Percentiles rank a stretch among this genome's conserved stretches.
Evolutionary conservation across 2,888 invertebrate genomes (phyloP).

Genomic region (Tetramorium bicarinatum): DNA sequence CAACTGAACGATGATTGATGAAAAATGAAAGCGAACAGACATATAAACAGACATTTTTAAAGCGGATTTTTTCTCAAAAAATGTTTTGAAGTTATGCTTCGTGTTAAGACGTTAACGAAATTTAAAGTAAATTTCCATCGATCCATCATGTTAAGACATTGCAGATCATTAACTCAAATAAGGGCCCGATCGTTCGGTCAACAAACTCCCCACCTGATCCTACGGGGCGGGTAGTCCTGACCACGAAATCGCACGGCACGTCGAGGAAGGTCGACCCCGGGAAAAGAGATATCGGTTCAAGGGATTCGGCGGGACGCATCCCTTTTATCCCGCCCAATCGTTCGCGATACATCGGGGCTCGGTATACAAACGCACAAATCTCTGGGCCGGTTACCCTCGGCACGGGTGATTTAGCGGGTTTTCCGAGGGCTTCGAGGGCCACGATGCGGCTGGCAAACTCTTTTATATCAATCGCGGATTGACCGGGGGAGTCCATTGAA

Average conservation of each 20-base stretch:
- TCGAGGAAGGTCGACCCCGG: slow-evolving; percentile 59
- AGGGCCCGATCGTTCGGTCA: slow-evolving; percentile 50
- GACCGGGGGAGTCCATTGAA: slow-evolving; percentile 71
- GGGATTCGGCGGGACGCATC: slow-evolving; percentile 77
- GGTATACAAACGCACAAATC: slow-evolving; percentile 83
- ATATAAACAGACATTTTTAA: neutral
- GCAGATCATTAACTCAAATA: slow-evolving; percentile 57
- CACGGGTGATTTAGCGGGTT: slow-evolving; percentile 84
- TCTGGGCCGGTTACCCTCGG: slow-evolving; percentile 80
- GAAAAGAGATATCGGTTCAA: slow-evolving; percentile 79
- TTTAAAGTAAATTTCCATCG: neutral
- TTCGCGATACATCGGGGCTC: slow-evolving; percentile 83
- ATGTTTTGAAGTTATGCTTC: neutral
- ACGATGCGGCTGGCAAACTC: slow-evolving; percentile 76
- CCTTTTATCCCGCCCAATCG: slow-evolving; percentile 85
- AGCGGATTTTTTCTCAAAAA: neutral
- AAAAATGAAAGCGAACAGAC: neutral
- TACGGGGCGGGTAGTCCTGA: slow-evolving; percentile 40
- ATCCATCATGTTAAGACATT: slow-evolving; percentile 52
- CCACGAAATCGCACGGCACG: slow-evolving; percentile 60
- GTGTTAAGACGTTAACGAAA: neutral
- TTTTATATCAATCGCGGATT: slow-evolving; percentile 83
- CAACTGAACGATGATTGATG: neutral
- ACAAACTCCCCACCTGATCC: slow-evolving; percentile 43
- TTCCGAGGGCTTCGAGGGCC: slow-evolving; percentile 78